Base-by-base conservation (phyloP, 1,140 invertebrate species). In the Pachypeltis micranthus region DNA sequence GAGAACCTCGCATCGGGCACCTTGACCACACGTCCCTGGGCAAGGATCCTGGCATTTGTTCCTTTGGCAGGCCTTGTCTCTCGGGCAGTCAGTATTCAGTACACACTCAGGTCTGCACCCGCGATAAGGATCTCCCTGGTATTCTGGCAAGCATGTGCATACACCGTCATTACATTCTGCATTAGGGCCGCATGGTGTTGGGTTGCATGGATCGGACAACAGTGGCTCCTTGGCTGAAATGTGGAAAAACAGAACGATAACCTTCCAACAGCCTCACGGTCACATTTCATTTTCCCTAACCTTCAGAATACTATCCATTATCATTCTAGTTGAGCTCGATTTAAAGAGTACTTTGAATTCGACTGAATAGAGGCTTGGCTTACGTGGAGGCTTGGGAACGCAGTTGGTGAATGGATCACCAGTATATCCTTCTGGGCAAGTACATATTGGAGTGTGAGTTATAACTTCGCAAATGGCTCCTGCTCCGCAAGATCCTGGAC, bases 381-480 rank as follows among this genome's bases (percentile, higher is more conserved):
- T 63, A 67, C 66, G 56, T 62, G 63, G 65, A 58, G 65, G 65
- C 29, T 63, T 67, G 14, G 65, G 74, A 21, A 70, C 70, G 28
- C 66, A 67, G 34, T 44, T 66, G 47, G 65, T 66, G 62, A 66
- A 64, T 7, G 87, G 86, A 80, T 90, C 85, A 61, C 88, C 88
- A 1, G 81, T 82, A 72, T 81, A 88, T 19, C 87, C 87, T 44
- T 80, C 77, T 3, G 80, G 73, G 74, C 88, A 90, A 1, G 81
- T 80, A 70, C 88, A 90, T 10, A 83, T 81, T 1, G 86, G 85
- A 44, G 86, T 81, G 70, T 90, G 87, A 67, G 84, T 85, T 21
- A 84, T 81, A 2, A 88, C 83, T 58, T 79, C 77, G 70, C 89
- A 92, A 65, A 87, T 81, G 1, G 88, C 84, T 70, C 86, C 83